A percentile compares a stretch with the other conserved stretches of the same genome.
Evolutionary conservation across 2,888 invertebrate species (phyloP).

Genomic region (Drosophila leonis): DNA sequence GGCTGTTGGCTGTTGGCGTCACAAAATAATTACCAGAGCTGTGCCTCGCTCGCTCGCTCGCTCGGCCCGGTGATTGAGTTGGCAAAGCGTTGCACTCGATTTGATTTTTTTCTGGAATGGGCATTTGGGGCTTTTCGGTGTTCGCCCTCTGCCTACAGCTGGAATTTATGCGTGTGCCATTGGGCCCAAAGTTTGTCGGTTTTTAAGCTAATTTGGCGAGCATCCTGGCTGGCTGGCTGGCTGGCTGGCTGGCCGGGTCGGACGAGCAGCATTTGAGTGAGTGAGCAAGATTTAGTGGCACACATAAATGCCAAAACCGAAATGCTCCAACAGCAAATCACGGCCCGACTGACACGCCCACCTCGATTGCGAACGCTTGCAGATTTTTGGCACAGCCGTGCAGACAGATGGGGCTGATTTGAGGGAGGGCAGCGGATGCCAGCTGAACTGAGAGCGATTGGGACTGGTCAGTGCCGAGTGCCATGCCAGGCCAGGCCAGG

Average conservation of each 20-base stretch:
- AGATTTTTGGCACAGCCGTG: constrained; percentile 53
- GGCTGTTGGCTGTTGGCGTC: constrained; percentile 57
- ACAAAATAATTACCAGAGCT: constrained; percentile 80
- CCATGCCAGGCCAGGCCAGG: constrained; percentile 46
- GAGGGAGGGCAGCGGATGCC: background rate
- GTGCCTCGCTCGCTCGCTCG: constrained; percentile 57
- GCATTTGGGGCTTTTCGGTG: background rate
- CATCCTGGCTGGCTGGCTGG: constrained; percentile 46
- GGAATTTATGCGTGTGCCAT: constrained; percentile 72
- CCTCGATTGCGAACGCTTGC: constrained; percentile 41
- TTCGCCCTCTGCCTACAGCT: background rate
- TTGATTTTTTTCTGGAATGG: constrained; percentile 68
- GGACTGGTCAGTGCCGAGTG: constrained; percentile 61
- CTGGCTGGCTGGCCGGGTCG: constrained; percentile 28
- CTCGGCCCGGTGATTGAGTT: constrained; percentile 80
- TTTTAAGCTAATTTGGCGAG: constrained; percentile 80
- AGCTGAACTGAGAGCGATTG: constrained; percentile 29
- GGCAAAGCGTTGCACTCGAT: constrained; percentile 81
- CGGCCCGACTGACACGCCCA: constrained; percentile 75
- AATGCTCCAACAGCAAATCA: constrained; percentile 79
- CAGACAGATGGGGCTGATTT: constrained; percentile 39
- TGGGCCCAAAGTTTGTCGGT: constrained; percentile 74
- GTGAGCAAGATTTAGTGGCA: constrained; percentile 80
- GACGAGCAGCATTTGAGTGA: constrained; percentile 67
- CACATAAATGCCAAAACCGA: constrained; percentile 81